Evolutionary conservation across 2,797 vertebrate genomes (phyloP).

Genomic region (Rhinella marina): DNA sequence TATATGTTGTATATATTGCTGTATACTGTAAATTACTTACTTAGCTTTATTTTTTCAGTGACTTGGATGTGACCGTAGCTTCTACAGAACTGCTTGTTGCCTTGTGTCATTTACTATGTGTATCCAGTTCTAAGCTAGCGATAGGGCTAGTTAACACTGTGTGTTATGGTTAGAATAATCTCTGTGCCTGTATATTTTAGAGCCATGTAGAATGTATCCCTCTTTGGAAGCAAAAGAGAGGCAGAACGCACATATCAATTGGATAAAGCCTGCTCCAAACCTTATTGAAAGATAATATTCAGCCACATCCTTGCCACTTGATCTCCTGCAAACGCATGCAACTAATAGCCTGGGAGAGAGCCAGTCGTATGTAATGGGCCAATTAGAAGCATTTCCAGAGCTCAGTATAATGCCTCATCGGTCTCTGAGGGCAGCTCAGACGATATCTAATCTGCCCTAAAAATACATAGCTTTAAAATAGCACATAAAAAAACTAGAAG

Average conservation of each 20-base stretch:
- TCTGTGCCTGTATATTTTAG: slow-evolving; percentile 14
- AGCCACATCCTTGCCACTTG: slow-evolving; percentile 38
- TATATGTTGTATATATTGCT: slow-evolving; percentile 79
- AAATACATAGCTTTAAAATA: slow-evolving; percentile 51
- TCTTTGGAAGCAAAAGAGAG: slow-evolving; percentile 9
- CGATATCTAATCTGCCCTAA: slow-evolving; percentile 27
- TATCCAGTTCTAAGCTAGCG: slow-evolving; percentile 14
- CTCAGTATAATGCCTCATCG: slow-evolving; percentile 39
- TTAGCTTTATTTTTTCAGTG: slow-evolving; percentile 73
- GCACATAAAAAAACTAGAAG: slow-evolving; percentile 59
- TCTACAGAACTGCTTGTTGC: slow-evolving; percentile 41
- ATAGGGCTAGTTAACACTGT: slow-evolving; percentile 57
- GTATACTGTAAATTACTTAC: slow-evolving; percentile 74
- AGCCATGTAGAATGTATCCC: slow-evolving; percentile 6
- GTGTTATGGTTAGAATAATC: slow-evolving; percentile 3
- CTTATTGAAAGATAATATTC: slow-evolving; percentile 24
- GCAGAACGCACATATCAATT: slow-evolving; percentile 34
- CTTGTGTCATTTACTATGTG: slow-evolving; percentile 63
- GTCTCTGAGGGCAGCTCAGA: slow-evolving; percentile 9
- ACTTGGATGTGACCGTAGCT: slow-evolving; percentile 61
- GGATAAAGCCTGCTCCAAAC: slow-evolving; percentile 24
- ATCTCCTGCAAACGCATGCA: slow-evolving; percentile 31
- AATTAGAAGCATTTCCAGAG: slow-evolving; percentile 44
- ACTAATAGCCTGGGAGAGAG: slow-evolving; percentile 15
- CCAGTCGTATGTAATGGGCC: slow-evolving; percentile 17